Conservation (phyloP, 1,140 invertebrate genomes). For the Episyrphus balteatus region DNA sequence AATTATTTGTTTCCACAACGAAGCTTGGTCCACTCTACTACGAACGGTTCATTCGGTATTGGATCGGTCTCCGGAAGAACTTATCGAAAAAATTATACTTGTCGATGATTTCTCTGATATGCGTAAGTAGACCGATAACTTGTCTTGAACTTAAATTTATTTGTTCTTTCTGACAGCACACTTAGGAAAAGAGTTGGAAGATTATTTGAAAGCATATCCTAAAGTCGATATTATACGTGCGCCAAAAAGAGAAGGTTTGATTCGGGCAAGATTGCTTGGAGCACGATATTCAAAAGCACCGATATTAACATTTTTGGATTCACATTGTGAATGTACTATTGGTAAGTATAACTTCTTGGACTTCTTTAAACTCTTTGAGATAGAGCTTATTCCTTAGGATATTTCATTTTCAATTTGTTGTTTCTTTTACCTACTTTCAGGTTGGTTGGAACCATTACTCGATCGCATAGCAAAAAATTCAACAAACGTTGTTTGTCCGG, state of each 20-base stretch:
- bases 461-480: conserved; percentile 82
- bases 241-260: conserved; percentile 78
- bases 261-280: conserved; percentile 78
- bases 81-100: conserved; percentile 87
- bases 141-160: no score
- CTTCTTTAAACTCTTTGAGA: no score
- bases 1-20: conserved; percentile 94
- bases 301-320: conserved; percentile 93
- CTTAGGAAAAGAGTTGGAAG: conserved; percentile 80
- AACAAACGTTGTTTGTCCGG: conserved; percentile 83
- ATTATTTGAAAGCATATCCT: conserved; percentile 78
- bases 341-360: conserved; percentile 44
- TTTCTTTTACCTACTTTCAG: conserved; percentile 37
- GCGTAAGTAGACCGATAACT: no score
- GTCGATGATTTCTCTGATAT: conserved; percentile 96
- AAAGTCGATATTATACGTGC: conserved; percentile 86
- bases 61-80: conserved; percentile 73
- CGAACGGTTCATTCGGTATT: conserved; percentile 88
- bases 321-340: conserved; percentile 95
- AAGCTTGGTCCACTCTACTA: conserved; percentile 86
- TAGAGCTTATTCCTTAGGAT: background rate
- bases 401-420: background rate
- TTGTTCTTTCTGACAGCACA: conserved; percentile 75
- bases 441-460: conserved; percentile 91
- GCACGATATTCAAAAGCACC: conserved; percentile 74